Evolutionary conservation across 2,797 vertebrate species (phyloP), one percentile per base, ranked within the genome.

Genomic region (Rhadinocentrus ornatus): DNA sequence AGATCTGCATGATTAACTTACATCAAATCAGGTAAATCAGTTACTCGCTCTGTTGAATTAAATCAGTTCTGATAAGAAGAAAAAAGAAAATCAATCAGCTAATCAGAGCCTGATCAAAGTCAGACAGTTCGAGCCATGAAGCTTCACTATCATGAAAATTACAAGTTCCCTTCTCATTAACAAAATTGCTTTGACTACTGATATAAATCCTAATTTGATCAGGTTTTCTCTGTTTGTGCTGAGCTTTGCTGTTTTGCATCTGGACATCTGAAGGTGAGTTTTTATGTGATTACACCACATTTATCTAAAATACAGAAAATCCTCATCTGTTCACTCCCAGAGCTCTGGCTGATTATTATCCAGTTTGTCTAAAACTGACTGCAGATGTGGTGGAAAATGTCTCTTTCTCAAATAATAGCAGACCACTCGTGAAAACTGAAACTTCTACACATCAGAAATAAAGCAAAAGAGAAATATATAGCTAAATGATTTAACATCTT

Each of bases 11-110:
- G 77, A 85, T 89, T 77, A 60, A 70, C 76, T 84, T 70, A 75
- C 63, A 75, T 81, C 53, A 75, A 71, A 86, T 82, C 65, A 72
- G 62, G 82, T 85, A 69, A 81, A 90, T 78, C 62, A 69, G 15
- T 27, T 22, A 10, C 61, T 82, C 74, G 58, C 75, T 89, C 78
- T 69, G 78, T 50, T 82, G 58, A 77, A 88, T 89, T 81, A 78
- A 88, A 79, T 87, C 64, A 64, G 62, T 63, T 80, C 65, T 66
- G 86, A 90, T 88, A 89, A 91, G 73, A 79, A 46, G 6, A 78
- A 64, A 73, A 69, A 18, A 46, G 69, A 8, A 77, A 71, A 84
- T 88, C 86, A 85, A 88, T 92, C 78, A 81, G 41, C 27, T 80
- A 70, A 88, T 90, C 86, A 71, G 62, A 66, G 67, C 63, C 54